Conservation (phyloP, 2,888 invertebrate genomes). For the Helobdella robusta region DNA sequence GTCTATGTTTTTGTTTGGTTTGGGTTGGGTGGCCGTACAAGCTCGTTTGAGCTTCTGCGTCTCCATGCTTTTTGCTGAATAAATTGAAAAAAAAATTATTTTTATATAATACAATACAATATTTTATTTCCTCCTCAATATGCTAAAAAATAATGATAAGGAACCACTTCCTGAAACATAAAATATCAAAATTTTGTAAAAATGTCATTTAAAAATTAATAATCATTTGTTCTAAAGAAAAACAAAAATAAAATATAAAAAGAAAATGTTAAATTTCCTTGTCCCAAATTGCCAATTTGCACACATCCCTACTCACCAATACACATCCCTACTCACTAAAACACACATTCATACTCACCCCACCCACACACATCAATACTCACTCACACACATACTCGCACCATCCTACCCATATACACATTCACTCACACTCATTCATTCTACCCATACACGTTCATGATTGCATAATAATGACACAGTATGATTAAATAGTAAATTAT, state of each 20-base stretch:
- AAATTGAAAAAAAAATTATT: no score
- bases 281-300: neutral
- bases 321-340: neutral
- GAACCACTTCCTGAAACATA: no score
- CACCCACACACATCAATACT: slow-evolving; percentile 5
- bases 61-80: no score
- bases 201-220: slow-evolving; percentile 1
- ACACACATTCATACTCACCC: slow-evolving; percentile 6
- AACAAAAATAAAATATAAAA: neutral
- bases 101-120: no score
- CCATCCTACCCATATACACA: slow-evolving; percentile 7
- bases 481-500: no score
- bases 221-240: neutral
- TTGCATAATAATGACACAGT: no score
- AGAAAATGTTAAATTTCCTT: neutral
- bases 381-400: slow-evolving; percentile 15
- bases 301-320: neutral
- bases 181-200: no score
- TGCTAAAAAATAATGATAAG: no score
- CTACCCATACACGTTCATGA: slow-evolving; percentile 15
- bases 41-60: no score
- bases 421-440: slow-evolving; percentile 19
- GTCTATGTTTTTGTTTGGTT: no score
- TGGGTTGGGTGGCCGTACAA: no score
- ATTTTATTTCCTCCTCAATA: no score